Percentiles rank a stretch among this genome's conserved stretches.
Evolutionary conservation across 2,888 invertebrate genomes (phyloP).

Genomic region (Tetramorium bicarinatum): DNA sequence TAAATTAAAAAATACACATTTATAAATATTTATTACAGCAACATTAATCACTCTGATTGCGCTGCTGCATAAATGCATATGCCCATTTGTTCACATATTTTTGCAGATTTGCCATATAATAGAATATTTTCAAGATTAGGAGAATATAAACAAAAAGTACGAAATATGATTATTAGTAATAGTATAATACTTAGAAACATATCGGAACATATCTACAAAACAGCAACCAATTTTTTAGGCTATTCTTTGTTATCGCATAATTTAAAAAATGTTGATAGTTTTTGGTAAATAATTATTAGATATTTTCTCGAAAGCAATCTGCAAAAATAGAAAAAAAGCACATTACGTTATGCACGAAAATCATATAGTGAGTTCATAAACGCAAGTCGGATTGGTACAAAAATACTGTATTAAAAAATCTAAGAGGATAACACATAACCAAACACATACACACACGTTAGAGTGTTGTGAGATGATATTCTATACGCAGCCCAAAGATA

Average conservation of each 20-base stretch:
- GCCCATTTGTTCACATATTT: slow-evolving; percentile 56
- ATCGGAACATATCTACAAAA: slow-evolving; percentile 67
- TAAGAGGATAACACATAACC: slow-evolving; percentile 23
- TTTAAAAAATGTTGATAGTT: not conserved
- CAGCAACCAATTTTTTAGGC: not conserved
- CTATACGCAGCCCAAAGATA: slow-evolving; percentile 70
- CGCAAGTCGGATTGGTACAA: slow-evolving; percentile 78
- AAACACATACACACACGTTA: slow-evolving; percentile 43
- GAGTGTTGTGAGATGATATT: slow-evolving; percentile 69
- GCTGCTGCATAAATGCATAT: slow-evolving; percentile 15
- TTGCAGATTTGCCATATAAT: slow-evolving; percentile 62
- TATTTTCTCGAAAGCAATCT: slow-evolving; percentile 53
- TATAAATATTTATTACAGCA: not conserved
- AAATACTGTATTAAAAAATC: slow-evolving; percentile 71
- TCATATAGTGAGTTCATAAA: slow-evolving; percentile 66
- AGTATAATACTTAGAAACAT: slow-evolving; percentile 58
- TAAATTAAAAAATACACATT: not conserved
- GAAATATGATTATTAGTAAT: slow-evolving; percentile 60
- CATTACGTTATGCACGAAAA: slow-evolving; percentile 30
- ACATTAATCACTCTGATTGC: slow-evolving; percentile 3
- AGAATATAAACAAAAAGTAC: slow-evolving; percentile 57
- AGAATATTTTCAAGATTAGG: slow-evolving; percentile 23
- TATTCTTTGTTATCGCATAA: not conserved
- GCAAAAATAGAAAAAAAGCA: slow-evolving; percentile 69
- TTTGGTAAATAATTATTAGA: not conserved